Conservation (phyloP, 30 jellyfish, hydroid and myxozoan genomes). For the Hydra vulgaris region DNA sequence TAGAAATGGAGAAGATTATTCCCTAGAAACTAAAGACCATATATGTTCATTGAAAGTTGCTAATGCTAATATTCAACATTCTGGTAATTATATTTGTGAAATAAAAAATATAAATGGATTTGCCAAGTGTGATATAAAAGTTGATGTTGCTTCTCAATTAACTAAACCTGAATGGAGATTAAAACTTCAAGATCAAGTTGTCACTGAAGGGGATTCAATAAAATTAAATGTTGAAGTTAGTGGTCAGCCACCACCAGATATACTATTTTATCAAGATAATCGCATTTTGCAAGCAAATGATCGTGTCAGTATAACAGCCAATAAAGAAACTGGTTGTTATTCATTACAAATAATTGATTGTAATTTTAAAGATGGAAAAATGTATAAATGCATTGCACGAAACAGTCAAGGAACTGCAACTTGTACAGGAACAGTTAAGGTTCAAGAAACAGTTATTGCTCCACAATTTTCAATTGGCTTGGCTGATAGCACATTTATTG, state of each 20-base stretch:
- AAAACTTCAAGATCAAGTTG: constrained; percentile 37
- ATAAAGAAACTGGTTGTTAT: constrained; percentile 19
- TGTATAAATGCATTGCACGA: constrained; percentile 66
- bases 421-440: constrained; percentile 43
- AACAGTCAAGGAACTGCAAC: constrained; percentile 59
- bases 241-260: constrained; percentile 73
- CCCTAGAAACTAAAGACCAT: constrained; percentile 14
- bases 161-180: constrained; percentile 45
- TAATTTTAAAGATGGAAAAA: constrained; percentile 48
- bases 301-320: constrained; percentile 18
- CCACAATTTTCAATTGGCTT: constrained; percentile 58
- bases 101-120: constrained; percentile 48
- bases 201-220: constrained; percentile 48
- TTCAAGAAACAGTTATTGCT: constrained; percentile 51
- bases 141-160: constrained; percentile 36
- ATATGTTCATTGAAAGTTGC: constrained; percentile 22
- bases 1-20: constrained; percentile 22
- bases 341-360: constrained; percentile 11
- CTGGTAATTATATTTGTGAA: constrained; percentile 67
- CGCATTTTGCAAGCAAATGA: constrained; percentile 19
- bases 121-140: constrained; percentile 44
- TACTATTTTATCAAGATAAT: constrained; percentile 61
- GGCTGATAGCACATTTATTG: constrained; percentile 43
- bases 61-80: constrained; percentile 37
- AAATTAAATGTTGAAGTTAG: constrained; percentile 38